These are phyloP conservation scores for Speoplatyrhinus poulsoni DNA, from an alignment of 2,113 vertebrate species.

Conservation along the genomic window DNA sequence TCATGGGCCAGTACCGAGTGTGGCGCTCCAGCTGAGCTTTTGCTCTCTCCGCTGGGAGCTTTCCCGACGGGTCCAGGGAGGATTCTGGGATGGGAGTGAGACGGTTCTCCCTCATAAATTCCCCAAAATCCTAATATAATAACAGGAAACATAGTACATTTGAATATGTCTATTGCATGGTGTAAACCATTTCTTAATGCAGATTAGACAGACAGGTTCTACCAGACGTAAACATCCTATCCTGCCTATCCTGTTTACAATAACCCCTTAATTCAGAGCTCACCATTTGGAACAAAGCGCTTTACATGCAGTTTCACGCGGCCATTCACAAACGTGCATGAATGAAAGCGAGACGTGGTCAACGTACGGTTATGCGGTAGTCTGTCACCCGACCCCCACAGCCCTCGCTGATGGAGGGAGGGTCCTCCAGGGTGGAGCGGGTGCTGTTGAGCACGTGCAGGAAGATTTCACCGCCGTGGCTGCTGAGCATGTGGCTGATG, in stretches of 20 bases:
- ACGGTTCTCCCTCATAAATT: conserved; percentile 99
- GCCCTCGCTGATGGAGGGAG: conserved; percentile 96
- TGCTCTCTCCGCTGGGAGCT: conserved; percentile 87
- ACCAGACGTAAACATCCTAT: no score
- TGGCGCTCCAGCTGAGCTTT: conserved; percentile 95
- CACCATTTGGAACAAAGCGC: not conserved
- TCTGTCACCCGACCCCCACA: conserved; percentile 97
- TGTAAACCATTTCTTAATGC: no score
- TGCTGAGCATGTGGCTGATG: conserved; percentile 98
- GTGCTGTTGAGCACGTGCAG: conserved; percentile 95
- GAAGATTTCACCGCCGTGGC: conserved; percentile 97
- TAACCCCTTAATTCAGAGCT: not conserved
- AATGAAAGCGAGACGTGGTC: not conserved
- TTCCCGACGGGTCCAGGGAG: conserved; percentile 81
- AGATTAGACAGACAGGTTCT: no score
- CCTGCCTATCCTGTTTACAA: not conserved
- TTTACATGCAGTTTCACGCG: not conserved
- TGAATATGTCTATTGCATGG: no score
- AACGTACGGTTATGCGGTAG: conserved; percentile 94
- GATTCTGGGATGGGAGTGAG: conserved; percentile 91
- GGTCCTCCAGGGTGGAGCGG: conserved; percentile 94
- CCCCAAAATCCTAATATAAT: conserved; percentile 92
- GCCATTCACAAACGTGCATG: not conserved
- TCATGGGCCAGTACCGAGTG: conserved; percentile 99
- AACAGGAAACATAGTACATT: not conserved